phyloP scores from a whole-genome alignment of 2,113 vertebrate genomes.

The Epinephelus fuscoguttatus region DNA sequence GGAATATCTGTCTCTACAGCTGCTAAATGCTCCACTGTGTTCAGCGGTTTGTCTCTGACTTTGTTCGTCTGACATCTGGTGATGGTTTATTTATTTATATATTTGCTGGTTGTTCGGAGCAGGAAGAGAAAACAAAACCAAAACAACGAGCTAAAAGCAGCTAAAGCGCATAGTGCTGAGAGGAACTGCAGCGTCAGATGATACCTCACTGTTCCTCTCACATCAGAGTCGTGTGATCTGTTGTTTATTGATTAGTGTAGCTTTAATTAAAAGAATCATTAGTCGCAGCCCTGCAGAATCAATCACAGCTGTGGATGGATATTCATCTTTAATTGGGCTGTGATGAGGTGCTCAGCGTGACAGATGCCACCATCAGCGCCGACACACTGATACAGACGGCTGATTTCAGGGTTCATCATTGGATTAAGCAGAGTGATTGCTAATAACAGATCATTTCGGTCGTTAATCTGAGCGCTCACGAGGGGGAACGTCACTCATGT shows the following conservation, averaged over 20 bases:
- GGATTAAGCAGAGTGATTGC: conserved; percentile 23
- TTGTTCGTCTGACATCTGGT: too few relatives aligned
- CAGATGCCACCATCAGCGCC: conserved; percentile 37
- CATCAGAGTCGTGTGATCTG: neutral
- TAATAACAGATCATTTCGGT: conserved; percentile 29
- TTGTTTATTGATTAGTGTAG: conserved; percentile 21
- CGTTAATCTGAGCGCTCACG: conserved; percentile 9
- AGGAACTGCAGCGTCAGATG: too few relatives aligned
- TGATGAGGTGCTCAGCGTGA: conserved; percentile 39
- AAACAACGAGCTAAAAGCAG: too few relatives aligned
- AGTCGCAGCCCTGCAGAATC: conserved; percentile 8
- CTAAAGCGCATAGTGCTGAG: too few relatives aligned
- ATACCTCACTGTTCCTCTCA: neutral
- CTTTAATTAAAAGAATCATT: conserved; percentile 37
- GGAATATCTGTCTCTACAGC: too few relatives aligned
- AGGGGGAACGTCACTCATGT: conserved; percentile 34
- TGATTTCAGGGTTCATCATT: conserved; percentile 27
- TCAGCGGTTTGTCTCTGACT: too few relatives aligned
- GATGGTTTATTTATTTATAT: too few relatives aligned
- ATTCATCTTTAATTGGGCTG: conserved; percentile 42
- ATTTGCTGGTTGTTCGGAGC: too few relatives aligned
- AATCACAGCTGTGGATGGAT: conserved; percentile 19
- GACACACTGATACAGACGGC: conserved; percentile 18
- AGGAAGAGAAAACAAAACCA: too few relatives aligned
- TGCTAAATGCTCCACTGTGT: too few relatives aligned